Evolutionary conservation across 2,888 invertebrate genomes (phyloP).

Genomic region (Troilus luridus): DNA sequence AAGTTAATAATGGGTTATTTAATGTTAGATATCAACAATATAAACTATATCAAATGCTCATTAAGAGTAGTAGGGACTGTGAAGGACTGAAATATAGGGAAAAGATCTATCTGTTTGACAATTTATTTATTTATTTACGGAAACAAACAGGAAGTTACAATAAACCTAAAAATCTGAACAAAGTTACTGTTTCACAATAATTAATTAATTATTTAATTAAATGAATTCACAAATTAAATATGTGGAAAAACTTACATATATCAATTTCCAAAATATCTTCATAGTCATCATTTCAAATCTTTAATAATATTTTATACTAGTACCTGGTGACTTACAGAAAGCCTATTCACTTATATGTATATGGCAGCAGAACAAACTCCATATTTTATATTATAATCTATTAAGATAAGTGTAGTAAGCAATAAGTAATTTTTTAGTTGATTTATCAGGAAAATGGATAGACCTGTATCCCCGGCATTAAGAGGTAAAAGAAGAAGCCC

Average conservation of each 20-base stretch:
- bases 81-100: neutral
- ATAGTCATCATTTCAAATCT: neutral
- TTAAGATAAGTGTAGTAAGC: neutral
- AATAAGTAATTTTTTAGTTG: conserved; percentile 47
- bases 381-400: neutral
- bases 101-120: neutral
- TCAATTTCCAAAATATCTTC: neutral
- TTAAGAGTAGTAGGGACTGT: neutral
- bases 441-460: conserved; percentile 64
- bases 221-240: too few relatives aligned
- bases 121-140: neutral
- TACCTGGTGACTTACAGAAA: neutral
- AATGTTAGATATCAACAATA: neutral
- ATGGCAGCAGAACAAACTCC: neutral
- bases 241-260: neutral
- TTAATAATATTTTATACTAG: neutral
- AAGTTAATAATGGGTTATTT: neutral
- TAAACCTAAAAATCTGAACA: too few relatives aligned
- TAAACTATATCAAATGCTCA: neutral
- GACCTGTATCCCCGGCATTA: conserved; percentile 62
- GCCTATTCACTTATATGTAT: neutral
- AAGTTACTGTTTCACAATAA: too few relatives aligned
- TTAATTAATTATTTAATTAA: too few relatives aligned
- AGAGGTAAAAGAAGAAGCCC: conserved; percentile 64
- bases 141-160: too few relatives aligned